Conservation (phyloP, 2,888 invertebrate genomes). For the Hermaeophaga mercurialis region DNA sequence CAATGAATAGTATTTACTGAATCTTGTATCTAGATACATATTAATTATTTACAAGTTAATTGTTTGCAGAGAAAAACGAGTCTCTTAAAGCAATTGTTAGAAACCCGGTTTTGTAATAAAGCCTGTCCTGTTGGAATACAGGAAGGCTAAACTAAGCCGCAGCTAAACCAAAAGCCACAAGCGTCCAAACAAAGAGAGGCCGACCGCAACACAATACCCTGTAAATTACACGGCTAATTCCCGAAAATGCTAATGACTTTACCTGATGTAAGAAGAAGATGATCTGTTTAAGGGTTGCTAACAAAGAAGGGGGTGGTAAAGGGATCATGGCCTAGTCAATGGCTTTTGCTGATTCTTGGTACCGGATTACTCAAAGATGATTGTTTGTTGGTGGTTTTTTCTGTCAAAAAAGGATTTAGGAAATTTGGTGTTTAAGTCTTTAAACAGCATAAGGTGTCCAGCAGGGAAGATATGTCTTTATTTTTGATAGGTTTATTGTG, state of each 20-base stretch:
- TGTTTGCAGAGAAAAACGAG: too few relatives aligned
- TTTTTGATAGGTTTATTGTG: too few relatives aligned
- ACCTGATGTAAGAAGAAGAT: constrained; percentile 39
- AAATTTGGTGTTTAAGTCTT: too few relatives aligned
- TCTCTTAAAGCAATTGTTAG: too few relatives aligned
- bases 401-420: neutral
- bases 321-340: constrained; percentile 28
- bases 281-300: constrained; percentile 33
- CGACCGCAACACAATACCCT: constrained; percentile 14
- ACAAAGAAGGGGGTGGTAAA: constrained; percentile 32
- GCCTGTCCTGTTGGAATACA: too few relatives aligned
- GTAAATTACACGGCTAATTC: constrained; percentile 37
- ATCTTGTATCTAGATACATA: too few relatives aligned
- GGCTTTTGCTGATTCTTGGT: constrained; percentile 22
- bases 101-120: too few relatives aligned
- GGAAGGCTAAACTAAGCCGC: too few relatives aligned
- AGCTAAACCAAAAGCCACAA: constrained; percentile 8
- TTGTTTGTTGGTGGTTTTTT: constrained; percentile 7
- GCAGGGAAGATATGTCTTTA: too few relatives aligned
- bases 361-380: constrained; percentile 21
- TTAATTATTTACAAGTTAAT: too few relatives aligned
- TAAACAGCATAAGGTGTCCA: too few relatives aligned
- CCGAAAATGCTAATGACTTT: constrained; percentile 37
- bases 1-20: too few relatives aligned
- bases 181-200: constrained; percentile 9